Conservation (phyloP, 2,113 vertebrate genomes). For the Gambusia holbrooki region DNA sequence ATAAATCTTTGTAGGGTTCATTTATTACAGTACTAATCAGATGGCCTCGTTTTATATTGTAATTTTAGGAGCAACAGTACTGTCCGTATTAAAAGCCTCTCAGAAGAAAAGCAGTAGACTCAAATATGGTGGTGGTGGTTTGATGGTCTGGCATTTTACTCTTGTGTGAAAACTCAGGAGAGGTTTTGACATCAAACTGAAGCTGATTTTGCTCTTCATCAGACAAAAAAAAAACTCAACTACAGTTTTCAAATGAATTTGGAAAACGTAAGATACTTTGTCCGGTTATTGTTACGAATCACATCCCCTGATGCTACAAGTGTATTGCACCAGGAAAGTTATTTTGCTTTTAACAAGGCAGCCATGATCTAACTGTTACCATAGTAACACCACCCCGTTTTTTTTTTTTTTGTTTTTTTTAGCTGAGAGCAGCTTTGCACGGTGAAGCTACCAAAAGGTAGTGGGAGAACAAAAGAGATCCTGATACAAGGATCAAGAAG, state of each 20-base stretch:
- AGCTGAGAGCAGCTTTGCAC: conserved; percentile 61
- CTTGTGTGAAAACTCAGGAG: neutral
- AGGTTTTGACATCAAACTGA: neutral
- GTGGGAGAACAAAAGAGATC: conserved; percentile 60
- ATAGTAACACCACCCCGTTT: conserved; percentile 73
- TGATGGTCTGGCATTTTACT: neutral
- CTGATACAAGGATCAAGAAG: conserved; percentile 41
- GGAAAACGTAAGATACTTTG: neutral
- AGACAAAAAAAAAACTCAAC: neutral
- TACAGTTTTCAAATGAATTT: conserved; percentile 6
- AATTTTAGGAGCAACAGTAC: too few relatives aligned
- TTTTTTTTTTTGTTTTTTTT: too few relatives aligned
- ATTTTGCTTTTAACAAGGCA: conserved; percentile 73
- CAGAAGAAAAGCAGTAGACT: neutral
- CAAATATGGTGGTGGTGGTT: neutral
- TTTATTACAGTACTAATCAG: too few relatives aligned
- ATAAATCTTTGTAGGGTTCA: neutral
- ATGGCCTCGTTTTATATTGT: too few relatives aligned
- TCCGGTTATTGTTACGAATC: conserved; percentile 9
- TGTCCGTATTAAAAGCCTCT: too few relatives aligned
- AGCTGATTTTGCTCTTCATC: neutral
- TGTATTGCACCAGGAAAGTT: conserved; percentile 63
- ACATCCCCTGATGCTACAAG: conserved; percentile 38
- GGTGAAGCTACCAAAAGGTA: conserved; percentile 66
- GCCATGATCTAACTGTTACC: conserved; percentile 77